Conservation (phyloP, 2,888 invertebrate genomes). For the Cryptophagus acutangulus region DNA sequence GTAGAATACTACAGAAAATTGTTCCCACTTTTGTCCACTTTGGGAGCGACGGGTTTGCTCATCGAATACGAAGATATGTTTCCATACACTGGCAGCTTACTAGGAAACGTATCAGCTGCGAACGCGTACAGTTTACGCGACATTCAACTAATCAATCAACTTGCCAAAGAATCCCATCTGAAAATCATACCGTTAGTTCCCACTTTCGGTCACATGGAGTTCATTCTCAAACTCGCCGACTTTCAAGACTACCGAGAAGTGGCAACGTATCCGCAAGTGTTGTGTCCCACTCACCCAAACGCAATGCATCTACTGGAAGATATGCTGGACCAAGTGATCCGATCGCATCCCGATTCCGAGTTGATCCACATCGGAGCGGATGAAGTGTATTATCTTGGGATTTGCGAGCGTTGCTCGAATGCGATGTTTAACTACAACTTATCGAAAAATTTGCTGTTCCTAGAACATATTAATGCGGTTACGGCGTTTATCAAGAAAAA, state of each 20-base stretch:
- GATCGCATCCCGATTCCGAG: constrained; percentile 51
- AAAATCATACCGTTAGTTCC: constrained; percentile 77
- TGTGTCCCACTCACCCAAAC: constrained; percentile 64
- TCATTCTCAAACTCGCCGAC: constrained; percentile 65
- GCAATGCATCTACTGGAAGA: constrained; percentile 56
- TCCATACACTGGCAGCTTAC: constrained; percentile 61
- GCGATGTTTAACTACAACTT: constrained; percentile 41
- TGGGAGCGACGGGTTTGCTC: constrained; percentile 73
- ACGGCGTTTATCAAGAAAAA: constrained; percentile 49
- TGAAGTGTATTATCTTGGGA: constrained; percentile 71
- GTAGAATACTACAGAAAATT: constrained; percentile 57
- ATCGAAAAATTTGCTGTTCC: constrained; percentile 56
- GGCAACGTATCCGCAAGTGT: constrained; percentile 54
- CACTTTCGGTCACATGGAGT: constrained; percentile 82
- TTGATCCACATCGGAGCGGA: constrained; percentile 75
- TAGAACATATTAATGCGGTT: constrained; percentile 58
- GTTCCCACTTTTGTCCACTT: constrained; percentile 55
- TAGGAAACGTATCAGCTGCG: constrained; percentile 57
- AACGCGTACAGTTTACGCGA: constrained; percentile 61
- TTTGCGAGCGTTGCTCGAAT: constrained; percentile 55
- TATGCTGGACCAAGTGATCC: constrained; percentile 68
- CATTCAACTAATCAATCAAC: constrained; percentile 47
- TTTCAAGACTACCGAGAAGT: constrained; percentile 66
- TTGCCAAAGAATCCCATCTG: constrained; percentile 57
- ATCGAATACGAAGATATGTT: constrained; percentile 89